Percentiles rank a stretch among this genome's conserved stretches.
phyloP scores from a whole-genome alignment of 2,113 vertebrate genomes.

The Emberiza fucata region DNA sequence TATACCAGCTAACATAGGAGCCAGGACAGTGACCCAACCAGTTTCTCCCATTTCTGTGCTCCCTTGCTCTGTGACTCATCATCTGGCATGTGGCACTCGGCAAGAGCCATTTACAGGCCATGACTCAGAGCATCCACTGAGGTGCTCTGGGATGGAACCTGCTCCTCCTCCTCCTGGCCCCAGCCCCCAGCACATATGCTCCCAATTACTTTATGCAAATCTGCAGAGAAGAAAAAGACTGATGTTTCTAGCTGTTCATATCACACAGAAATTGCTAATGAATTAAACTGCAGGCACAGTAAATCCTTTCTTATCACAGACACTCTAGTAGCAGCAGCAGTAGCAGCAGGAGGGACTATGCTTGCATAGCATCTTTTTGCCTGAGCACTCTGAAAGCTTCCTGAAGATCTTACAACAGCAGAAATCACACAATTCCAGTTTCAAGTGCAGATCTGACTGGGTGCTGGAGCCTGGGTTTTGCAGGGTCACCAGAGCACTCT shows the following conservation, averaged over 20 bases:
- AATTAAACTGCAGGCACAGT: neutral
- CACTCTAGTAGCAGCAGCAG: neutral
- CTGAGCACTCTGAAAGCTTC: neutral
- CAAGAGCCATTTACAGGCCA: neutral
- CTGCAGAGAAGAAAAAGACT: neutral
- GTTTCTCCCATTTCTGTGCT: constrained; percentile 37
- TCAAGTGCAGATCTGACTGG: neutral
- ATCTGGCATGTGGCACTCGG: neutral
- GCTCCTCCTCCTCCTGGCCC: neutral
- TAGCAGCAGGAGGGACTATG: neutral
- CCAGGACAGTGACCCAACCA: neutral
- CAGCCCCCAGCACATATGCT: neutral
- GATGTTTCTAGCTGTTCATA: constrained; percentile 14
- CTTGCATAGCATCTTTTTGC: neutral
- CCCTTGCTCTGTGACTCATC: constrained; percentile 34
- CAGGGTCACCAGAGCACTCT: neutral
- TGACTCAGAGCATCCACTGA: constrained; percentile 4
- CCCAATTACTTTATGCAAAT: neutral
- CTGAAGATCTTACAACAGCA: neutral
- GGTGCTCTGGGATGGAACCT: neutral
- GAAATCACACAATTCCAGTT: neutral
- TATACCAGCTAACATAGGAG: neutral
- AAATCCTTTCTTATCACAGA: neutral
- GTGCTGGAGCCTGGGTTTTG: neutral
- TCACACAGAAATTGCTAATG: neutral